Conservation (phyloP, 2,797 vertebrate genomes). For the Heliangelus exortis region DNA sequence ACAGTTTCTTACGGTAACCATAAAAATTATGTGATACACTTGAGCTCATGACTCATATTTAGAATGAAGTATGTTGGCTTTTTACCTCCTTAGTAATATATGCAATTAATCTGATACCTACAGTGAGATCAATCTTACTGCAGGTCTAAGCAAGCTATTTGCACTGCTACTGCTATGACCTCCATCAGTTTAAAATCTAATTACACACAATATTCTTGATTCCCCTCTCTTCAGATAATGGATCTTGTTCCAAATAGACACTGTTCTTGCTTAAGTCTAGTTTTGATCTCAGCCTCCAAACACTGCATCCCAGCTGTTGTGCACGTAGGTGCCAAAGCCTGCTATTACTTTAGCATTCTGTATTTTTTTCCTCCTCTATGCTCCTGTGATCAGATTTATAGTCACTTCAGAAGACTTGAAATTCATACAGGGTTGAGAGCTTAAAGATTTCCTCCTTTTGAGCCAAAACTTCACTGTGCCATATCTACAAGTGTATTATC, state of each 20-base stretch:
- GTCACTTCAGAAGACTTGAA: background rate
- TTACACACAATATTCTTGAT: background rate
- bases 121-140: background rate
- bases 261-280: background rate
- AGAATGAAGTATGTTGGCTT: background rate
- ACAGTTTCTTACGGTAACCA: background rate
- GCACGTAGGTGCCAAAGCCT: background rate
- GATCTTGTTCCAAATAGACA: background rate
- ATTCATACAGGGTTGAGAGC: background rate
- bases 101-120: background rate
- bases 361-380: background rate
- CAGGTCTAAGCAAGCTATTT: background rate
- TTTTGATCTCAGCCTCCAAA: background rate
- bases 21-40: background rate
- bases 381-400: background rate
- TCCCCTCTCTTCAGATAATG: background rate
- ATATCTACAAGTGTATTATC: background rate
- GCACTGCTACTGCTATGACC: background rate
- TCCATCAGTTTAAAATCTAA: background rate
- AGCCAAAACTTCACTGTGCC: background rate
- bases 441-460: background rate
- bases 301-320: background rate
- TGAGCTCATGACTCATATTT: background rate
- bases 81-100: background rate
- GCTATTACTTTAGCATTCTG: background rate